Evolutionary conservation across 1,140 invertebrate species (phyloP).

Genomic region (Belonocnema kinseyi): DNA sequence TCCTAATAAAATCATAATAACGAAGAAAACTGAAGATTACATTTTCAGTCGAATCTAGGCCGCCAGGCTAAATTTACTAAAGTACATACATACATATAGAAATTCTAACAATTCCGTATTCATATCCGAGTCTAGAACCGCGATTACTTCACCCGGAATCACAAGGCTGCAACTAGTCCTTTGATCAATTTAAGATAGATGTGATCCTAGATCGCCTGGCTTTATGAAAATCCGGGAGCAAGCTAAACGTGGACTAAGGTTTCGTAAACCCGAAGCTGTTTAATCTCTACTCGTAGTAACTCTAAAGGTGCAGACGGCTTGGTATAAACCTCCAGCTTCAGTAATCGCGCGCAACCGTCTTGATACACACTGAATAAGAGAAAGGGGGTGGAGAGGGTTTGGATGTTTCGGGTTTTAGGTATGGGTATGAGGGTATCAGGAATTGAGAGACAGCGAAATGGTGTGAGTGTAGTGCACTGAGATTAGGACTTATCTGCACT

Average conservation of each 20-base stretch:
- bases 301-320: constrained; percentile 37
- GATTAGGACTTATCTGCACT: constrained; percentile 62
- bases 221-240: no score
- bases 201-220: no score
- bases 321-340: constrained; percentile 41
- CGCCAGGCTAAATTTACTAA: no score
- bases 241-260: not conserved
- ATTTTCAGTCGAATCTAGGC: no score
- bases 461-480: constrained; percentile 54
- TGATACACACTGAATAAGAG: not conserved
- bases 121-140: no score
- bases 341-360: constrained; percentile 40
- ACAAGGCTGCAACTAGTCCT: no score
- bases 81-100: no score
- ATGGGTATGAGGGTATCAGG: not conserved
- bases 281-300: constrained; percentile 16
- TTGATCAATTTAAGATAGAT: no score
- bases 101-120: no score
- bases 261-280: not conserved
- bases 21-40: no score
- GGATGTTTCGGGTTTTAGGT: not conserved
- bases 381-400: not conserved
- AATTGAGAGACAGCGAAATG: constrained; percentile 32
- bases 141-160: no score
- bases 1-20: no score